Percentiles rank a stretch among this genome's conserved stretches.
phyloP scores from a whole-genome alignment of 1,140 invertebrate genomes.

The Drosophila repleta region DNA sequence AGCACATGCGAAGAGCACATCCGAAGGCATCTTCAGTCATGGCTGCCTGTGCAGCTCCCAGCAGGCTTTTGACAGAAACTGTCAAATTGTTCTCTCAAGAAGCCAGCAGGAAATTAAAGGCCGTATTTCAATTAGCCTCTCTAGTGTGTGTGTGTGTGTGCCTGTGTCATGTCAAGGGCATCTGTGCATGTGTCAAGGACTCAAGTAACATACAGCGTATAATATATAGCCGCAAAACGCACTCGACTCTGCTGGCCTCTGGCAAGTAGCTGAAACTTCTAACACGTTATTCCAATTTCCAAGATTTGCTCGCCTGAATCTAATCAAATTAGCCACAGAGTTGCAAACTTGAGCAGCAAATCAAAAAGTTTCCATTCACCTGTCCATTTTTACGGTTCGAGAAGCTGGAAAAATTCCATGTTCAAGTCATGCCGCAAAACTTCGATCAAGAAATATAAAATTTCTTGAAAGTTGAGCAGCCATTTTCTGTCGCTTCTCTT shows the following conservation, averaged over 20 bases:
- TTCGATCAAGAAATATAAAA: conserved; percentile 8
- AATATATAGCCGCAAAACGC: conserved; percentile 16
- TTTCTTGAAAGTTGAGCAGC: no score
- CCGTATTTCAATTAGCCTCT: conserved; percentile 36
- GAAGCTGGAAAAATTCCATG: conserved; percentile 5
- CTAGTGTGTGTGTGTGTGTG: conserved; percentile 1
- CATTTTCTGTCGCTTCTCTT: no score
- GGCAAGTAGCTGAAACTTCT: conserved; percentile 15
- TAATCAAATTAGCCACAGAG: conserved; percentile 67
- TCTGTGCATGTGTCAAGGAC: conserved; percentile 5
- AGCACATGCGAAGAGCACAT: conserved; percentile 4
- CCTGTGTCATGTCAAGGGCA: conserved; percentile 22
- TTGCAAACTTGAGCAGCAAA: conserved; percentile 40
- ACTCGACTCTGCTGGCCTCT: neutral
- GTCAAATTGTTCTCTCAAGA: conserved; percentile 19
- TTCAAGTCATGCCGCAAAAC: conserved; percentile 9
- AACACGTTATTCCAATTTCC: conserved; percentile 43
- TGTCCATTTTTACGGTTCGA: conserved; percentile 38
- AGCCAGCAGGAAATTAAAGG: conserved; percentile 46
- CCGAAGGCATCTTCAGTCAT: conserved; percentile 11
- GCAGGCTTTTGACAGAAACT: conserved; percentile 18
- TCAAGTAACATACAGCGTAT: conserved; percentile 31
- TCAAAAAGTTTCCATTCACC: conserved; percentile 53
- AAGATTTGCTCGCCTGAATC: conserved; percentile 43
- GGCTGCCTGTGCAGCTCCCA: neutral